Conservation (phyloP, 2,888 invertebrate species). For the Rutpela maculata region DNA sequence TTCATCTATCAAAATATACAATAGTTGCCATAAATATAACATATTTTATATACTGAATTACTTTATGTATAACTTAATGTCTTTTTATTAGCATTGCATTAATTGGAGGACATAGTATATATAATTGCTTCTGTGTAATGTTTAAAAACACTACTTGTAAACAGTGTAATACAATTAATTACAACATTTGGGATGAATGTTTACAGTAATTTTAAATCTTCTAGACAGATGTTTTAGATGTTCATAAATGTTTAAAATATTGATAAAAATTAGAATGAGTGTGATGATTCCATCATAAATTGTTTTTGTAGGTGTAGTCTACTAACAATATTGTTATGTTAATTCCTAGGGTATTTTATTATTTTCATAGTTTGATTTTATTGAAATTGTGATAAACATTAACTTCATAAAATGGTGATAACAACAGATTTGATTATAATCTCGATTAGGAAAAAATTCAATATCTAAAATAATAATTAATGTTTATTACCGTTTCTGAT, state of each 20-base stretch:
- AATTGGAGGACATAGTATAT: slow-evolving; percentile 16
- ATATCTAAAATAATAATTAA: slow-evolving; percentile 29
- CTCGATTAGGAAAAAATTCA: slow-evolving; percentile 5
- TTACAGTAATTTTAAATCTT: slow-evolving; percentile 38
- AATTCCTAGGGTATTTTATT: slow-evolving; percentile 48
- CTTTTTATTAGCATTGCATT: not conserved
- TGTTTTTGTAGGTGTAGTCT: slow-evolving; percentile 39
- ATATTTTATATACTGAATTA: not conserved
- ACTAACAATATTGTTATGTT: slow-evolving; percentile 46
- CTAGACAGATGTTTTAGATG: slow-evolving; percentile 45
- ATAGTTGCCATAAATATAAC: not conserved
- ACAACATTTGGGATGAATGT: slow-evolving; percentile 35
- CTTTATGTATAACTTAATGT: not conserved
- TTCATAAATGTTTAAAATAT: slow-evolving; percentile 41
- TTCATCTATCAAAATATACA: not conserved
- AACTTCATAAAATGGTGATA: slow-evolving; percentile 24
- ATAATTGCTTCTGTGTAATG: slow-evolving; percentile 30
- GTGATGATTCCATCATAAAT: slow-evolving; percentile 27
- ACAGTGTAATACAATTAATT: slow-evolving; percentile 19
- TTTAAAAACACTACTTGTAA: slow-evolving; percentile 44
- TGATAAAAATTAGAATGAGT: slow-evolving; percentile 39
- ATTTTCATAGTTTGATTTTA: slow-evolving; percentile 50
- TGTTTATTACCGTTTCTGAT: slow-evolving; percentile 52
- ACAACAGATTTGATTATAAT: not conserved
- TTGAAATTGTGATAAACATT: slow-evolving; percentile 47